Evolutionary conservation across 2,113 vertebrate species (phyloP).

Genomic region (Pluvianellus socialis): DNA sequence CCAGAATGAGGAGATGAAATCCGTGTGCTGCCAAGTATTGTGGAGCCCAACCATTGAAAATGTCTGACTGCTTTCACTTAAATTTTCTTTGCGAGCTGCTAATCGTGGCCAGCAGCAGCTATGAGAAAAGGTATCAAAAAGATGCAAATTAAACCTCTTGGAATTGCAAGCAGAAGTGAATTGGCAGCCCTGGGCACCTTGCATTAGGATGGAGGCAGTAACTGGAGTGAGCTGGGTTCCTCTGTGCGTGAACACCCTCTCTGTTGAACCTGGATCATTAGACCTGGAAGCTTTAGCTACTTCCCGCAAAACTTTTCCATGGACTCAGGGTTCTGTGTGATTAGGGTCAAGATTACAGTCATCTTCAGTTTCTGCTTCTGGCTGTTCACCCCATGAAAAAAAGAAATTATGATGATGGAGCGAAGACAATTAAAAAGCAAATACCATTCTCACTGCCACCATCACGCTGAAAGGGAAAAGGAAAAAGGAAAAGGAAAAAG

Average conservation of each 20-base stretch:
- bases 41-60: background rate
- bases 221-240: background rate
- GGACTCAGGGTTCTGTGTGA: background rate
- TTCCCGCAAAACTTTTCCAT: background rate
- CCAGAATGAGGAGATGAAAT: background rate
- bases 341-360: background rate
- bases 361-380: background rate
- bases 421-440: background rate
- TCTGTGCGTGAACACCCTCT: background rate
- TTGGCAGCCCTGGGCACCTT: background rate
- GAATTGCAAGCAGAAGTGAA: background rate
- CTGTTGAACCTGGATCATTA: background rate
- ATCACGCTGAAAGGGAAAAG: too few species aligned
- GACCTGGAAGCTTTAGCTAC: background rate
- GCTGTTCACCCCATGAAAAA: background rate
- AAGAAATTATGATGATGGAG: background rate
- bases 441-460: too few species aligned
- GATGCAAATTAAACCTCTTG: background rate
- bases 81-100: background rate
- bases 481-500: too few species aligned
- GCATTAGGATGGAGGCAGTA: background rate
- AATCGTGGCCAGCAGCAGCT: background rate
- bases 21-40: rapidly evolving
- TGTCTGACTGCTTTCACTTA: background rate
- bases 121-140: background rate